Base-by-base conservation (phyloP, 2,113 vertebrate species). In the Cyphomyrus discorhynchus region DNA sequence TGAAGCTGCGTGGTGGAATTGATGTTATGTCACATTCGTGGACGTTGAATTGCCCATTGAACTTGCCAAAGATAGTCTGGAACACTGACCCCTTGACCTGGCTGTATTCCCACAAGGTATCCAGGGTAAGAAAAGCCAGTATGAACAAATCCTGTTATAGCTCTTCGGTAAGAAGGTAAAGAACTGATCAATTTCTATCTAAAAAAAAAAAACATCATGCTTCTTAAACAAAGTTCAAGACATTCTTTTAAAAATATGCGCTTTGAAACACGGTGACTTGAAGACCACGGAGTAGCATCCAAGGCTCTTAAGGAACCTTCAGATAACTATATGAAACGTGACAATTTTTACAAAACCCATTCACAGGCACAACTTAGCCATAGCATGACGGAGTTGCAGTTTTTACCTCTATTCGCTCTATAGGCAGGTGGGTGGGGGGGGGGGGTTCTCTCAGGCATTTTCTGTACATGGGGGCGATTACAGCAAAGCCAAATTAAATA, bases 121-220 rank as follows among this genome's bases (percentile, higher is more conserved):
- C 74, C n/a, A 24, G 27, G 27, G 15, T 52, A 84, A 46, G 56
- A 24, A 62, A 87, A 87, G 17, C 15, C 17, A 19, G 52, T 52
- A 87, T 27, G 52, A 86, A 86, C 27, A 39, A 56, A 49, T 87
- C 15, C 47, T 27, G 31, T 45, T 46, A 42, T 15, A 87, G 84
- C 17, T 86, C 89, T 49, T 80, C n/a, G 21, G 53, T 90, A 92
- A 91, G 92, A 94, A 94, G 93, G 92, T 42, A 92, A 93, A 93
- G 91, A 92, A 92, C 87, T 91, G 93, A 96, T 96, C 94, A 95
- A 96, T 96, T 95, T 95, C 95, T 95, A 95, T 96, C 92, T 92
- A 94, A 94, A 90, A 90, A 91, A 91, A 91, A 90, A 88, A 91
- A 96, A 94, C 94, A 94, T 95, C 95, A 94, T 96, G 95, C 91